Evolutionary conservation across 2,888 invertebrate species (phyloP).

Genomic region (Myopa testacea): DNA sequence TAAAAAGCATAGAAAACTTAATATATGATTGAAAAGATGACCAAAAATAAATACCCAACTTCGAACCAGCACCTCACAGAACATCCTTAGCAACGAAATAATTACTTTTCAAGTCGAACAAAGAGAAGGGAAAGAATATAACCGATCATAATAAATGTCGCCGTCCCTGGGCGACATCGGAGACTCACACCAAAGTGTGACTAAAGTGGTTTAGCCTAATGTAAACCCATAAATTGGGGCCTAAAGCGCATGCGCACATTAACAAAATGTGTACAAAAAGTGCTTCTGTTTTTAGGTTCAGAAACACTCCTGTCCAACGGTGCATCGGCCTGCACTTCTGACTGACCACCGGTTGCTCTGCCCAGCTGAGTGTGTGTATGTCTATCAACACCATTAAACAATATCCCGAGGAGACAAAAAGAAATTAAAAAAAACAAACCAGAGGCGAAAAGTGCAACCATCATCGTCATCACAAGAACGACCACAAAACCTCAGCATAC

Average conservation of each 20-base stretch:
- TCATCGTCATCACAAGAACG: constrained; percentile 34
- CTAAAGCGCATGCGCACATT: constrained; percentile 53
- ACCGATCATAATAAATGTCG: not conserved
- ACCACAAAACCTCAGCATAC: not conserved
- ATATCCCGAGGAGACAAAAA: constrained; percentile 54
- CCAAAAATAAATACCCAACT: not conserved
- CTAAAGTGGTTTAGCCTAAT: constrained; percentile 67
- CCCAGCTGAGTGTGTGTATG: constrained; percentile 40
- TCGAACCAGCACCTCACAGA: not conserved
- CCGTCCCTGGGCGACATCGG: not conserved
- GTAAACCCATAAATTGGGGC: constrained; percentile 63
- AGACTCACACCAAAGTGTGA: constrained; percentile 61
- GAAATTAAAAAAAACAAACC: constrained; percentile 44
- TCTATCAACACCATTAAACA: constrained; percentile 56
- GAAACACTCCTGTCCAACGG: constrained; percentile 24
- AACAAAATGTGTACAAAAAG: constrained; percentile 62
- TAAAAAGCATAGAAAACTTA: not conserved
- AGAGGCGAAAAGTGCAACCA: constrained; percentile 59
- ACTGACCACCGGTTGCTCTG: not conserved
- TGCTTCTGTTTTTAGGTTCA: constrained; percentile 60
- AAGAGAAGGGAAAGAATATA: not conserved
- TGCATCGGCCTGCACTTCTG: not conserved
- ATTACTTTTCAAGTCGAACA: not conserved
- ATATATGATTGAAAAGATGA: not conserved
- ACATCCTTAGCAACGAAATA: too few species aligned